Evolutionary conservation across 2,797 vertebrate species (phyloP).

Genomic region (Catharus ustulatus): DNA sequence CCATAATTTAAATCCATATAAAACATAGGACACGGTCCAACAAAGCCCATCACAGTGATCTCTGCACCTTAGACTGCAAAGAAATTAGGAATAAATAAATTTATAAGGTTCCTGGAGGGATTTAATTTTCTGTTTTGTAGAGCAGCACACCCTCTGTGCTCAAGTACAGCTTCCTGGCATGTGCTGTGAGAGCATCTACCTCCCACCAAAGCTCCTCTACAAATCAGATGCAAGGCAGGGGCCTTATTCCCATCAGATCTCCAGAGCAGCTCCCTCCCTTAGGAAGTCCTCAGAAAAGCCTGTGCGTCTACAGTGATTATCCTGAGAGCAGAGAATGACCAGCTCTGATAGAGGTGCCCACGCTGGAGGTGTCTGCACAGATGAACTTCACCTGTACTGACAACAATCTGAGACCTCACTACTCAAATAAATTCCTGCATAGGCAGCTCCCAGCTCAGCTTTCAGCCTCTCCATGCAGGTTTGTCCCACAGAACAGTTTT

Average conservation of each 20-base stretch:
- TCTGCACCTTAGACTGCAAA: neutral
- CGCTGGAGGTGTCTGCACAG: neutral
- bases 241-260: neutral
- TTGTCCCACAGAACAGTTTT: neutral
- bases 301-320: neutral
- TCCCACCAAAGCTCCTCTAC: neutral
- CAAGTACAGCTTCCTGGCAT: neutral
- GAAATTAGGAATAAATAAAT: neutral
- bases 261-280: neutral
- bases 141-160: neutral
- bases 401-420: neutral
- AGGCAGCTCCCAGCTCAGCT: neutral
- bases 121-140: neutral
- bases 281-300: neutral
- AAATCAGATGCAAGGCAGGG: neutral
- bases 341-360: neutral
- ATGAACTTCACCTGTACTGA: neutral
- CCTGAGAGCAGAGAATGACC: neutral
- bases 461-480: neutral
- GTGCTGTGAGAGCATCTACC: neutral
- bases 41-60: neutral
- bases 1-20: neutral
- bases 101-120: neutral
- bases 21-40: neutral
- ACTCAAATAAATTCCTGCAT: neutral